These are phyloP conservation scores for Drosophila guanche DNA, from an alignment of 1,140 invertebrate species.

Conservation along the genomic window DNA sequence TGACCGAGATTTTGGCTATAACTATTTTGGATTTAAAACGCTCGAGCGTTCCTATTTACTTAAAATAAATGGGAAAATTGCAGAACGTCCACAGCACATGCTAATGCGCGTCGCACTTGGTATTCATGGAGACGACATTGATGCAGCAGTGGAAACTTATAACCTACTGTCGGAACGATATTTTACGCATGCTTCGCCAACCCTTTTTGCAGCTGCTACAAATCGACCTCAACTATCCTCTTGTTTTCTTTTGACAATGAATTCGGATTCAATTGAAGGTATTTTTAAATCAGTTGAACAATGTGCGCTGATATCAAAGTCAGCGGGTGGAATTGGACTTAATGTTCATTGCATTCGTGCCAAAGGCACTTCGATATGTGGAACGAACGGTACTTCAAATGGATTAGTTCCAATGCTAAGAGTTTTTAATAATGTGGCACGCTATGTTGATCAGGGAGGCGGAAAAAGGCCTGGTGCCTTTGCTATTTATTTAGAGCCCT, in stretches of 20 bases:
- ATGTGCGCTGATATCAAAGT: conserved; percentile 98
- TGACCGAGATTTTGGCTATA: conserved; percentile 98
- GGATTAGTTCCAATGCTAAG: conserved; percentile 98
- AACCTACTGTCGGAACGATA: conserved; percentile 97
- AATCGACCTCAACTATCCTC: conserved; percentile 96
- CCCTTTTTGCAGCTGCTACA: conserved; percentile 98
- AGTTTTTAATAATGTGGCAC: conserved; percentile 97
- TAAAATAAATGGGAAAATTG: conserved; percentile 97
- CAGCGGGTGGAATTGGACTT: conserved; percentile 98
- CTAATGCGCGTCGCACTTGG: conserved; percentile 98
- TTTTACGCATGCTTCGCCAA: conserved; percentile 99
- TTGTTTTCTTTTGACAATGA: conserved; percentile 98
- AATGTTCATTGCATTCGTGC: conserved; percentile 98
- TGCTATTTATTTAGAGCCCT: conserved; percentile 99
- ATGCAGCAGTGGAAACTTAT: conserved; percentile 97
- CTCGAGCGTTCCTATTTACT: conserved; percentile 97
- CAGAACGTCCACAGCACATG: conserved; percentile 99
- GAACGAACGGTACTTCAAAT: conserved; percentile 97
- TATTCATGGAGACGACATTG: conserved; percentile 97
- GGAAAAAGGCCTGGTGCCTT: conserved; percentile 99
- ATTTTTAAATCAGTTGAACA: conserved; percentile 97
- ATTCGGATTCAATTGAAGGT: conserved; percentile 98
- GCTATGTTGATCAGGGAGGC: conserved; percentile 99
- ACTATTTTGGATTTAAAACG: conserved; percentile 99
- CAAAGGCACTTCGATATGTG: conserved; percentile 95